Percentiles rank a stretch among this genome's conserved stretches.
phyloP scores from a whole-genome alignment of 1,140 invertebrate genomes.

The Leptopilina clavipes region DNA sequence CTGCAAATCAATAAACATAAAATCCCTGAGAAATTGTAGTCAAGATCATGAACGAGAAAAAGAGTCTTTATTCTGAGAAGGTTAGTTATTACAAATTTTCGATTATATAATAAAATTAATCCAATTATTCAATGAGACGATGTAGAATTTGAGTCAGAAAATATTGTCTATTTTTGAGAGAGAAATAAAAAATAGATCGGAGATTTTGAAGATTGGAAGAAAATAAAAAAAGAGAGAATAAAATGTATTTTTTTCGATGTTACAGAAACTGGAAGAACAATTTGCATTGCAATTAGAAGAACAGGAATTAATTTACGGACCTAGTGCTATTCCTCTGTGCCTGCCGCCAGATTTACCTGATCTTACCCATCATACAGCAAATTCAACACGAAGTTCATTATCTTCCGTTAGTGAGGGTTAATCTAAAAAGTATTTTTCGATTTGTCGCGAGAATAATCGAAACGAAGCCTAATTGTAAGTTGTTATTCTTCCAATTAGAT shows the following conservation, averaged over 20 bases:
- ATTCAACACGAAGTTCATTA: slow-evolving; percentile 82
- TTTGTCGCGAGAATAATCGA: slow-evolving; percentile 29
- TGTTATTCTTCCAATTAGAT: slow-evolving; percentile 68
- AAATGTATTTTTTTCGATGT: slow-evolving; percentile 45
- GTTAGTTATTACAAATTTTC: slow-evolving; percentile 37
- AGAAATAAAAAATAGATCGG: background rate
- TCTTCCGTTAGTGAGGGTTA: slow-evolving; percentile 81
- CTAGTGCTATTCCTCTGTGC: slow-evolving; percentile 75
- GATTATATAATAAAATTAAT: background rate
- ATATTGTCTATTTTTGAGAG: background rate
- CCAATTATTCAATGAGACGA: background rate
- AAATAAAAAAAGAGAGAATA: background rate
- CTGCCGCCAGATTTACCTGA: slow-evolving; percentile 80
- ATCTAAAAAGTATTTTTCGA: slow-evolving; percentile 41
- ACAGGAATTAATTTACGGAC: slow-evolving; percentile 85
- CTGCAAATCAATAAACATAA: slow-evolving; percentile 7
- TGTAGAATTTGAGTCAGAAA: slow-evolving; percentile 5
- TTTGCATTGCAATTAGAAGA: slow-evolving; percentile 88
- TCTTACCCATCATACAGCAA: slow-evolving; percentile 74
- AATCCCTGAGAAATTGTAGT: slow-evolving; percentile 32
- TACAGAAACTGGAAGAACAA: slow-evolving; percentile 89
- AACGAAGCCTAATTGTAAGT: slow-evolving; percentile 65
- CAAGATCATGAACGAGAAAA: slow-evolving; percentile 27
- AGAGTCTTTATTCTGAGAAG: slow-evolving; percentile 12
- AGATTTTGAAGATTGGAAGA: background rate